Base-by-base conservation (phyloP, 2,797 vertebrate species). In the Masticophis lateralis region DNA sequence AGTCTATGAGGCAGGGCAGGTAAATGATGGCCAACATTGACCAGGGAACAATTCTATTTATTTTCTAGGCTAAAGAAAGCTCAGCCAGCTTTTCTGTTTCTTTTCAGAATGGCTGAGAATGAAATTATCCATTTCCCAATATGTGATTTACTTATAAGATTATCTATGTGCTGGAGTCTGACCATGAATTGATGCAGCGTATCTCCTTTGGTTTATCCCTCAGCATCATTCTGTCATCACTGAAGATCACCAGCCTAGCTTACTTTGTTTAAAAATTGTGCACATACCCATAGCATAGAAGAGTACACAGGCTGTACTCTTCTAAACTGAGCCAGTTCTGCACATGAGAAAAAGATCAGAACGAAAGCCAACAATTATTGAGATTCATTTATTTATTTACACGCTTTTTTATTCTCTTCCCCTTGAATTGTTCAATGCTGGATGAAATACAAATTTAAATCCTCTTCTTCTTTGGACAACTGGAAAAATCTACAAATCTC, bases 31-130 rank as follows among this genome's bases (percentile, higher is more conserved):
- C 69, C 94, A 94, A 37, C 91, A 12, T 10, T 61, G 83, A 90
- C 92, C 86, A 47, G 0, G 74, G 69, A 61, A 47, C 87, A 37
- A 0, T 92, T 16, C 66, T 18, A 51, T 93, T 92, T n/a, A 86
- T 94, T 95, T 95, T 95, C 95, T 94, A 95, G 69, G 92, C 94
- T 95, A 93, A 96, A 96, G 95, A 94, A 96, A 96, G 89, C 94
- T 93, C 96, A 86, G 92, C 22, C 90, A 25, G n/a, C 94, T 96
- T 95, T 92, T 95, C 91, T 96, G 90, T 91, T 95, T 2, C 94
- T 95, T 91, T 94, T 94, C 95, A 95, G 53, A 16, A 27, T 27
- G 92, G 92, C 93, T 83, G 87, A 93, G 92, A 93, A 94, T 91
- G 16, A 87, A 93, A 95, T 93, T 37, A 92, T 86, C 53, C 57